Evolutionary conservation across 2,888 invertebrate genomes (phyloP), one percentile per base, ranked within the genome.

Genomic region (Drosophila macrospina): DNA sequence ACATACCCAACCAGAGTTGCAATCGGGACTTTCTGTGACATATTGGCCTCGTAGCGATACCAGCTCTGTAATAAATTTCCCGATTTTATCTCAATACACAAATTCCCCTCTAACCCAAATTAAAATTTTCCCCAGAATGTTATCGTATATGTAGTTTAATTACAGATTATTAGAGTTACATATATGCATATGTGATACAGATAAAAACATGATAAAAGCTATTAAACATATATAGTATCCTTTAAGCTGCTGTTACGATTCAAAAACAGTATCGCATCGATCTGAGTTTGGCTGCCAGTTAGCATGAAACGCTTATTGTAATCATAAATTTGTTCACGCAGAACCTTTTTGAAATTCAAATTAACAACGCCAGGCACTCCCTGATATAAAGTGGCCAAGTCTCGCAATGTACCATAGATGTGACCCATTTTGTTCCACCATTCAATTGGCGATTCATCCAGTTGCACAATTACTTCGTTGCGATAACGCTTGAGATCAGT

Each of bases 371-470:
- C 91, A 7, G 91, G 90, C 6, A 91, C 86, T 37, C 91, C 90
- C 69, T 90, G 91, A 64, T 91, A 91, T 1, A 88, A 78, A 10
- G 80, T 78, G 1, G 91, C 89, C 63, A 91, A 69, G 48, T 90
- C 81, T 10, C 87, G 86, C 16, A 91, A 64, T 13, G 89, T 83
- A 1, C 89, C 87, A 74, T 91, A 91, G 15, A 90, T 74, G 67
- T 87, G 88, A 0, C 91, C 91, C 85, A 89, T 89, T 67, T 90
- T 87, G 30, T 79, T 78, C 91, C 91, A 91, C 91, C 91, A 91
- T n/a, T 86, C 67, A 47, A 91, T 86, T 2, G 92, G 92, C 0
- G 91, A 92, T 51, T 91, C 91, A 62, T 92, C 91, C 4, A 91
- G 63, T 36, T 86, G 88, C 2, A 89, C 91, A 61, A 84, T 86